Percentiles rank a stretch among this genome's conserved stretches.
Conservation (phyloP, 2,797 vertebrate genomes). For the Lates japonicus region DNA sequence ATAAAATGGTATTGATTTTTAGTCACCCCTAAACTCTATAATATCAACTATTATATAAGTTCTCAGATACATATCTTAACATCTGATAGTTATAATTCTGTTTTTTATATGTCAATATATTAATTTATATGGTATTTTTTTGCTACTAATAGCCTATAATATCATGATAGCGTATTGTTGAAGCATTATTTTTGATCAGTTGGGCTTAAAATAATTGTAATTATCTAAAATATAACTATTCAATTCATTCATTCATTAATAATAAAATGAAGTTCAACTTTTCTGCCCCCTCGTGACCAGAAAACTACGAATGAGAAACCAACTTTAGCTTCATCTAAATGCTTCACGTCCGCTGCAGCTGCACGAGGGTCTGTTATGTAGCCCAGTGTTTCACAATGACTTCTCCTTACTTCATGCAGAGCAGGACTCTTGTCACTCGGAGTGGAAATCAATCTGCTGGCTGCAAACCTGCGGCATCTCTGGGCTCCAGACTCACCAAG, state of each 20-base stretch:
- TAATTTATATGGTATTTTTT: too few species aligned
- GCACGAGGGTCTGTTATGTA: constrained; percentile 7
- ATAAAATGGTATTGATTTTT: too few species aligned
- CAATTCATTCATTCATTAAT: too few species aligned
- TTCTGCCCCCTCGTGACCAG: background rate
- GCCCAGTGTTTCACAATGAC: constrained; percentile 64
- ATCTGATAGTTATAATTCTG: background rate
- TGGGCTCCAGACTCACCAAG: constrained; percentile 61
- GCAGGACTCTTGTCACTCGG: constrained; percentile 37
- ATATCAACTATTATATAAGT: too few species aligned
- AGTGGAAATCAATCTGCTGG: constrained; percentile 1
- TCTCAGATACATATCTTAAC: background rate
- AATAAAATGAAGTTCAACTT: too few species aligned
- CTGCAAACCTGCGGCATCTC: constrained; percentile 27
- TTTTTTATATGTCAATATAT: background rate
- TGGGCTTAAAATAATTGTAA: background rate
- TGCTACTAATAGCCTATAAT: background rate
- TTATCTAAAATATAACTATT: background rate
- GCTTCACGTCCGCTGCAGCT: background rate
- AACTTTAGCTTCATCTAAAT: constrained; percentile 41
- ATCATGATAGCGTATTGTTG: background rate
- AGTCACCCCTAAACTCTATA: too few species aligned
- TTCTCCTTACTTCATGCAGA: constrained; percentile 80
- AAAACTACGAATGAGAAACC: constrained; percentile 40
- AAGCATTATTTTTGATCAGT: background rate